A percentile compares a stretch with the other conserved stretches of the same genome.
These are phyloP conservation scores for Gorilla gorilla DNA, from an alignment of 2,113 vertebrate species.

Conservation along the genomic window DNA sequence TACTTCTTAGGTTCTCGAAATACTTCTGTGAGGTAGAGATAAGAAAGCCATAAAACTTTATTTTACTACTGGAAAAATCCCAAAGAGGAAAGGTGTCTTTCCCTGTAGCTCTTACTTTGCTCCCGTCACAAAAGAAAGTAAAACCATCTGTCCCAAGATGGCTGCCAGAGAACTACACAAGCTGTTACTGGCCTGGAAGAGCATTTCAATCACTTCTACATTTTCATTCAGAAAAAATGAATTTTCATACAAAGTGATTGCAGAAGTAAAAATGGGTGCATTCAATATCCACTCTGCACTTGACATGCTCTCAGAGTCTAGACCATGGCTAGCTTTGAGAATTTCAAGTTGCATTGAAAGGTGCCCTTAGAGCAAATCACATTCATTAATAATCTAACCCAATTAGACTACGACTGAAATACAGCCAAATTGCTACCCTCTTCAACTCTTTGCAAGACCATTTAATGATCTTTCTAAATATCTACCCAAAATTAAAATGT, in stretches of 20 bases:
- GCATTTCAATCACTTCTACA: neutral
- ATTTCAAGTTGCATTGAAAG: neutral
- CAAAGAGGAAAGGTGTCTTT: neutral
- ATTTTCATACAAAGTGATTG: neutral
- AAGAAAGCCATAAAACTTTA: slow-evolving; percentile 45
- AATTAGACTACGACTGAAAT: neutral
- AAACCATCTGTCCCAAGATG: neutral
- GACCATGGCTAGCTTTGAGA: neutral
- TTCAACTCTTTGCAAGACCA: neutral
- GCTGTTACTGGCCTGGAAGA: neutral
- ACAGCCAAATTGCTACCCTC: too few relatives aligned
- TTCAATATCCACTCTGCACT: neutral
- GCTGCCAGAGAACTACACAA: neutral
- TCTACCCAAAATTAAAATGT: neutral
- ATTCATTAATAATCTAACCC: neutral
- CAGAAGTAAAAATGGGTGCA: neutral
- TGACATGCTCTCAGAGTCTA: neutral
- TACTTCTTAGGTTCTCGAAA: neutral
- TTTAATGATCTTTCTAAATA: neutral
- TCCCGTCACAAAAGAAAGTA: neutral
- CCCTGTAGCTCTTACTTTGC: neutral
- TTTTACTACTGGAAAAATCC: slow-evolving; percentile 4
- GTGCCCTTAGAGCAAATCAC: neutral
- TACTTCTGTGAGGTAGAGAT: slow-evolving; percentile 46
- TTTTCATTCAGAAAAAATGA: neutral